These are phyloP conservation scores for Chaetorhynchus papuensis DNA, from an alignment of 2,113 vertebrate species.

Conservation along the genomic window DNA sequence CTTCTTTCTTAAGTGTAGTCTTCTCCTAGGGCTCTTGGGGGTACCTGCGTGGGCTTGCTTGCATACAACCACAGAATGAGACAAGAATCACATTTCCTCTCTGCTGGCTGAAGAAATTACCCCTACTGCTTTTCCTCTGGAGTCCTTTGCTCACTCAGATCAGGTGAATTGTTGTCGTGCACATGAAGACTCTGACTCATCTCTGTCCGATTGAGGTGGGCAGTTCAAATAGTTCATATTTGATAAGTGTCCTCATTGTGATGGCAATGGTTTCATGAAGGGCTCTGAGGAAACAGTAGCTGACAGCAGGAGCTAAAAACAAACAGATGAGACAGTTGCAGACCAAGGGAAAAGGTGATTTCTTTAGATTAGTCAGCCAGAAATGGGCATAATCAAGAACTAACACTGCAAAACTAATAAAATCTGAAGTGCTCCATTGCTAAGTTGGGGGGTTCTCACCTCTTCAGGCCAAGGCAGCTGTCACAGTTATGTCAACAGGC, in stretches of 20 bases:
- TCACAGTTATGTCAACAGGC: background rate
- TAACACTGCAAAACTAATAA: background rate
- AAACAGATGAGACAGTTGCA: background rate
- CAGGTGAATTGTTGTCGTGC: accelerated
- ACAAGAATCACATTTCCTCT: background rate
- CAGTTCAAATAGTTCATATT: background rate
- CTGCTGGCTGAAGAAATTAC: background rate
- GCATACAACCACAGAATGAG: background rate
- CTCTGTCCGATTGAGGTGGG: accelerated
- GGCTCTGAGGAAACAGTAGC: background rate
- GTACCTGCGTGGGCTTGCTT: background rate
- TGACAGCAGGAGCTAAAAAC: background rate
- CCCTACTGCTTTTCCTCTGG: background rate
- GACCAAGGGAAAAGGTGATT: background rate
- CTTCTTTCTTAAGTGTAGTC: background rate
- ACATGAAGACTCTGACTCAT: background rate
- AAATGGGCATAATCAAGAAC: background rate
- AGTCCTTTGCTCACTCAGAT: background rate
- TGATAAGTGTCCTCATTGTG: background rate
- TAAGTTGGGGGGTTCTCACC: background rate
- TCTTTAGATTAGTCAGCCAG: background rate
- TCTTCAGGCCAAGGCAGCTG: background rate
- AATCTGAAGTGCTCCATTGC: background rate
- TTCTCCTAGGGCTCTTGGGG: background rate
- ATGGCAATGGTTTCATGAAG: background rate